Evolutionary conservation across 2,888 invertebrate genomes (phyloP).

Genomic region (Dryobotodes eremita): DNA sequence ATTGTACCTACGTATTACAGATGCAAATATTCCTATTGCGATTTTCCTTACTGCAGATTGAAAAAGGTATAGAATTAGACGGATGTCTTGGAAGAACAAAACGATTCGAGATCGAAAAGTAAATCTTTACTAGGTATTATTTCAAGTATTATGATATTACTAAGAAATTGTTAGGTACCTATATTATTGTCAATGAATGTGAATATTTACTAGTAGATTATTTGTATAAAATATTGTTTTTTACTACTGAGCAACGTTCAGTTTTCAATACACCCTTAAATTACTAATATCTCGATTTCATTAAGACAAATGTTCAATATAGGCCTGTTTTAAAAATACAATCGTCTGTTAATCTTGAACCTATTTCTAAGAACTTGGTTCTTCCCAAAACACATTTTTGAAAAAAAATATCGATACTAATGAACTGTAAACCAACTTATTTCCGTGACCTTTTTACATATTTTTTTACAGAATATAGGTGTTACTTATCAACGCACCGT

Average conservation of each 20-base stretch:
- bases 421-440: too few species aligned
- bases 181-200: background rate
- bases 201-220: too few species aligned
- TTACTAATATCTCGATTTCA: background rate
- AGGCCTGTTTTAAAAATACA: too few species aligned
- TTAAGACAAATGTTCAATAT: too few species aligned
- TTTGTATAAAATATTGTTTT: background rate
- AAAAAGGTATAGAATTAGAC: background rate
- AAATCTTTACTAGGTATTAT: background rate
- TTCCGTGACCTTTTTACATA: too few species aligned
- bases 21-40: slow-evolving; percentile 5
- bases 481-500: background rate
- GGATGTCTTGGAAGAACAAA: background rate
- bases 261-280: background rate
- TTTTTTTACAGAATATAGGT: background rate
- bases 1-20: background rate
- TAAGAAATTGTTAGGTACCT: too few species aligned
- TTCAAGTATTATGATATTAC: background rate
- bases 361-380: too few species aligned
- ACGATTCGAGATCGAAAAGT: background rate
- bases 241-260: background rate
- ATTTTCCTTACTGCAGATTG: slow-evolving; percentile 4
- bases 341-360: too few species aligned
- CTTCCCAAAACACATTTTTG: too few species aligned
- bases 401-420: too few species aligned